phyloP scores from a whole-genome alignment of 2,797 vertebrate species.

The Hozukius guyotensis region DNA sequence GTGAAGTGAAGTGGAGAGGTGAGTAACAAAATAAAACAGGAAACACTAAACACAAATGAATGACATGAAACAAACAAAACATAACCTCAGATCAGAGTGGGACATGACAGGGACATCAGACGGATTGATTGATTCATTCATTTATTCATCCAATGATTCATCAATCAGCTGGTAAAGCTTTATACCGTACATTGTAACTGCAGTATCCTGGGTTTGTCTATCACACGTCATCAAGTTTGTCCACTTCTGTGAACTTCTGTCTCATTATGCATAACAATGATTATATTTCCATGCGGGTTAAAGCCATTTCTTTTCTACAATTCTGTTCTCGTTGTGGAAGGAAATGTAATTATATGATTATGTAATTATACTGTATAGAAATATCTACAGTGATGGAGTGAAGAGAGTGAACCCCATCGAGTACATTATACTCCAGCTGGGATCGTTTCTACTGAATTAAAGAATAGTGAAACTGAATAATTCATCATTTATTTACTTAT shows the following conservation, averaged over 20 bases:
- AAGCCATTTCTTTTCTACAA: too few relatives aligned
- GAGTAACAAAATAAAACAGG: too few relatives aligned
- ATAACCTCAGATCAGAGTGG: too few relatives aligned
- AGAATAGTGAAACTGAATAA: conserved; percentile 12
- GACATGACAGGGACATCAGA: too few relatives aligned
- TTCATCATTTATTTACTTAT: conserved; percentile 40
- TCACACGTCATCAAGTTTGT: not conserved
- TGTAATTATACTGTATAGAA: too few relatives aligned
- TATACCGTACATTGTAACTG: not conserved
- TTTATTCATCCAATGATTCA: not conserved
- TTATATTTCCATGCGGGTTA: not conserved
- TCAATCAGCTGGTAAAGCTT: not conserved
- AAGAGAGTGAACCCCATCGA: not conserved
- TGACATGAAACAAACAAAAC: too few relatives aligned
- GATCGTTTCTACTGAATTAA: not conserved
- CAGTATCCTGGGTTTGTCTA: not conserved
- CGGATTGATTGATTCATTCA: not conserved
- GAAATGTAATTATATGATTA: not conserved
- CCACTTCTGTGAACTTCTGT: not conserved
- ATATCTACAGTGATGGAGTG: not conserved
- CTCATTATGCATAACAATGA: not conserved
- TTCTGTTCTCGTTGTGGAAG: too few relatives aligned
- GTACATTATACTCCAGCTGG: not conserved
- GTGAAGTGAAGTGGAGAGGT: too few relatives aligned
- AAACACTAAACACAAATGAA: too few relatives aligned